Evolutionary conservation across 2,888 invertebrate species (phyloP).

Genomic region (Lycophotia porphyrea): DNA sequence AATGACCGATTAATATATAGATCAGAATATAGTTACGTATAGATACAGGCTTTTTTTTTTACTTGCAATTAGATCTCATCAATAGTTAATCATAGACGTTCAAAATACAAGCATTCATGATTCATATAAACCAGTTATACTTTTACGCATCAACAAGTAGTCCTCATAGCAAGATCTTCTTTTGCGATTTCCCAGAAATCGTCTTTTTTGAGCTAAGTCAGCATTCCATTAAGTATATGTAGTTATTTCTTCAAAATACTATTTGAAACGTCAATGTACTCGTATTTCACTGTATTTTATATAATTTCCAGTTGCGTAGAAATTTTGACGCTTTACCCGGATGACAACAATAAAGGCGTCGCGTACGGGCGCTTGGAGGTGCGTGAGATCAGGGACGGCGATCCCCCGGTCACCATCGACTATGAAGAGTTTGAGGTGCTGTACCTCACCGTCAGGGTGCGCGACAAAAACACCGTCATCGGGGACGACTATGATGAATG

Average conservation of each 20-base stretch:
- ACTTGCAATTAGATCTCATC: no score
- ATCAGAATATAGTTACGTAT: no score
- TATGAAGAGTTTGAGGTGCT: slow-evolving; percentile 91
- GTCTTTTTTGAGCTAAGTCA: no score
- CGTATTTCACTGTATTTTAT: neutral
- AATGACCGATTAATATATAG: no score
- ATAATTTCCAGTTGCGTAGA: slow-evolving; percentile 80
- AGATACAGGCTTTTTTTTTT: no score
- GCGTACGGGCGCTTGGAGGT: slow-evolving; percentile 83
- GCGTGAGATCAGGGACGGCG: slow-evolving; percentile 76
- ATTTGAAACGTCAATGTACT: neutral
- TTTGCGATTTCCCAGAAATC: no score
- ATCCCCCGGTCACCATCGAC: slow-evolving; percentile 85
- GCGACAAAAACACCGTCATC: slow-evolving; percentile 87
- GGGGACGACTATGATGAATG: slow-evolving; percentile 87
- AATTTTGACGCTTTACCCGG: slow-evolving; percentile 81
- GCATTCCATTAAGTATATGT: no score
- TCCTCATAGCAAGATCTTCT: no score
- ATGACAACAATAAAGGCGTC: slow-evolving; percentile 70
- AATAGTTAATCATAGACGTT: no score
- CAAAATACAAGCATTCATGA: no score
- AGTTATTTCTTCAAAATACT: neutral
- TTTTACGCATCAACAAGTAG: no score
- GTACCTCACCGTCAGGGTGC: slow-evolving; percentile 88
- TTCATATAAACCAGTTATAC: no score